Evolutionary conservation across 2,888 invertebrate species (phyloP).

Genomic region (Apodemia hepburni): DNA sequence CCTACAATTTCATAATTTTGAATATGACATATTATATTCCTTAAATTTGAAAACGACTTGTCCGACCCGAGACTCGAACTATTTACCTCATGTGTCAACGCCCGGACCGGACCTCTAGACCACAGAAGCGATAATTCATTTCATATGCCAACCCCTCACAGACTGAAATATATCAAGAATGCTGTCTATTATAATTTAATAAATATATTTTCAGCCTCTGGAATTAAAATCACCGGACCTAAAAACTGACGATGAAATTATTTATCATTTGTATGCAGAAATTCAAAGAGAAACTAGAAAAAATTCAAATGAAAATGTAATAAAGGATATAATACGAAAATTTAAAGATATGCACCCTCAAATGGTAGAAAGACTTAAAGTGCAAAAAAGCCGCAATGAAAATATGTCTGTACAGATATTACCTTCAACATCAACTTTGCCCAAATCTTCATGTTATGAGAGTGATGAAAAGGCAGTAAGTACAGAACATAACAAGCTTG

Average conservation of each 20-base stretch:
- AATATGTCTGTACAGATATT: not conserved
- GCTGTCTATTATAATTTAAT: not conserved
- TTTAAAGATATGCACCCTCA: slow-evolving; percentile 53
- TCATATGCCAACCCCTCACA: too few species aligned
- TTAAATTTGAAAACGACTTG: too few species aligned
- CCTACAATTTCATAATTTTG: too few species aligned
- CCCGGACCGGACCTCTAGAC: too few species aligned
- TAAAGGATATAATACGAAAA: slow-evolving; percentile 42
- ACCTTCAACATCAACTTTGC: not conserved
- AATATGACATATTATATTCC: too few species aligned
- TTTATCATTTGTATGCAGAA: slow-evolving; percentile 60
- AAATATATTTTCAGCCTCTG: slow-evolving; percentile 43
- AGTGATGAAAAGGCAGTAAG: not conserved
- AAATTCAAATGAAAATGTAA: slow-evolving; percentile 35
- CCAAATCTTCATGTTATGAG: not conserved
- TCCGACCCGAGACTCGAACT: too few species aligned
- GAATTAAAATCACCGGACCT: slow-evolving; percentile 37
- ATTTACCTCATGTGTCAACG: too few species aligned
- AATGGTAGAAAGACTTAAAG: slow-evolving; percentile 45
- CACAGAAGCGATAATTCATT: too few species aligned
- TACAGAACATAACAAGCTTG: not conserved
- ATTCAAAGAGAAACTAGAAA: slow-evolving; percentile 48
- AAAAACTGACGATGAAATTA: slow-evolving; percentile 29
- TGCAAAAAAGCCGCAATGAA: slow-evolving; percentile 30
- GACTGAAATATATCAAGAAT: too few species aligned